phyloP scores from a whole-genome alignment of 2,113 vertebrate species.

The Oreamnos americanus region DNA sequence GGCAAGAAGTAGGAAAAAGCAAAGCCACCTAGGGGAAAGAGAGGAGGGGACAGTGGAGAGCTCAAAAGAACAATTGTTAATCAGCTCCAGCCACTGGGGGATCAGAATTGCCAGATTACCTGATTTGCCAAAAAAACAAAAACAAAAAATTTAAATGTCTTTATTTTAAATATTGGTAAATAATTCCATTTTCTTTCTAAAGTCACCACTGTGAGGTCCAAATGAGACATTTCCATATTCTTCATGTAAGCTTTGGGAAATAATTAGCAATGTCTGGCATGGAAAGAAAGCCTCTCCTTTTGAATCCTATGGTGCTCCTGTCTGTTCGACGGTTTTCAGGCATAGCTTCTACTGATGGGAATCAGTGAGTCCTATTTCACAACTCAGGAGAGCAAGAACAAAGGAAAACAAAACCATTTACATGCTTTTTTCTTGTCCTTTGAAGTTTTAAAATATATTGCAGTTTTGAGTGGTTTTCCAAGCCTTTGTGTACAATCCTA shows the following conservation, averaged over 20 bases:
- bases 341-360: neutral
- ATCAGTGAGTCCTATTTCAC: neutral
- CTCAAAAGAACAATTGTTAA: rapidly evolving
- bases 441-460: slow-evolving; percentile 53
- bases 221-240: neutral
- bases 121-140: neutral
- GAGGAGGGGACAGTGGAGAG: rapidly evolving
- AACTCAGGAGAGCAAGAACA: slow-evolving; percentile 50
- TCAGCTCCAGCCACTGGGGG: rapidly evolving
- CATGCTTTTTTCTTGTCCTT: slow-evolving; percentile 51
- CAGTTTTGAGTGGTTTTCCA: slow-evolving; percentile 4
- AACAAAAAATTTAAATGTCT: neutral
- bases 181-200: neutral
- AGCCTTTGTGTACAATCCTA: slow-evolving; percentile 24
- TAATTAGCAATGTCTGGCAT: neutral
- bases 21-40: rapidly evolving
- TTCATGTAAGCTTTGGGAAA: neutral
- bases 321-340: neutral
- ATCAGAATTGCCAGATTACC: neutral
- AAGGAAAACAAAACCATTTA: slow-evolving; percentile 55
- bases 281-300: neutral
- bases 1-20: too few species aligned
- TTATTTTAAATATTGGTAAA: neutral
- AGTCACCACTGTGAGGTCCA: rapidly evolving
- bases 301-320: neutral